Conservation (phyloP, 2,888 invertebrate genomes). For the Strigamia maritima region DNA sequence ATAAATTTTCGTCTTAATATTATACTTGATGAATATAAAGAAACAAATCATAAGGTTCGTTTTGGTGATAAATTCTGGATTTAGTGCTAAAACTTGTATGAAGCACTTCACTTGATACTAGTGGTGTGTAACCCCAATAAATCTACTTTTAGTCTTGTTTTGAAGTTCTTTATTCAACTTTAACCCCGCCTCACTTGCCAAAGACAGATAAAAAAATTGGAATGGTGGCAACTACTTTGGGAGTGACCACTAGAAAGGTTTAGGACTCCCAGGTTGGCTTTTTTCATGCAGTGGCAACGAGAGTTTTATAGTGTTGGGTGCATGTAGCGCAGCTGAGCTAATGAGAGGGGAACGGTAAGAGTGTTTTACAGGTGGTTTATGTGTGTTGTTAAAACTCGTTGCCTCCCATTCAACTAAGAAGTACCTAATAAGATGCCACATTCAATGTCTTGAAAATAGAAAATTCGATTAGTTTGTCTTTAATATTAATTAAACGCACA, state of each 20-base stretch:
- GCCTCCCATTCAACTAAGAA: background rate
- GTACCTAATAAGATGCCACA: background rate
- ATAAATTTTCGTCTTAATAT: background rate
- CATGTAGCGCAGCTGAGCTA: background rate
- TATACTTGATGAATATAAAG: background rate
- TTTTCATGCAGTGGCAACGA: background rate
- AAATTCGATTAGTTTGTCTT: background rate
- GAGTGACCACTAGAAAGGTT: slow-evolving; percentile 19
- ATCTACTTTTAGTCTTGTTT: background rate
- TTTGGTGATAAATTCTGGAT: background rate
- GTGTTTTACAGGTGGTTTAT: slow-evolving; percentile 11
- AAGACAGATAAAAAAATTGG: background rate
- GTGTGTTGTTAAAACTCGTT: background rate
- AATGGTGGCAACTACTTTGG: background rate
- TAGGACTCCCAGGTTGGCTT: background rate
- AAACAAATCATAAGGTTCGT: background rate
- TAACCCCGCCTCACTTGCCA: background rate
- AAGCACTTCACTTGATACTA: background rate
- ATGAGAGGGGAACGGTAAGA: background rate
- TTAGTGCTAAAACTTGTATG: slow-evolving; percentile 11
- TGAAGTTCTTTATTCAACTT: background rate
- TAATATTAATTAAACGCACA: too few species aligned
- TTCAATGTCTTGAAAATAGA: background rate
- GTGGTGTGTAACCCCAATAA: background rate
- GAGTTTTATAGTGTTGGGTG: slow-evolving; percentile 7